Base-by-base conservation (phyloP, 1,140 invertebrate species). In the Mactra quadrangularis region DNA sequence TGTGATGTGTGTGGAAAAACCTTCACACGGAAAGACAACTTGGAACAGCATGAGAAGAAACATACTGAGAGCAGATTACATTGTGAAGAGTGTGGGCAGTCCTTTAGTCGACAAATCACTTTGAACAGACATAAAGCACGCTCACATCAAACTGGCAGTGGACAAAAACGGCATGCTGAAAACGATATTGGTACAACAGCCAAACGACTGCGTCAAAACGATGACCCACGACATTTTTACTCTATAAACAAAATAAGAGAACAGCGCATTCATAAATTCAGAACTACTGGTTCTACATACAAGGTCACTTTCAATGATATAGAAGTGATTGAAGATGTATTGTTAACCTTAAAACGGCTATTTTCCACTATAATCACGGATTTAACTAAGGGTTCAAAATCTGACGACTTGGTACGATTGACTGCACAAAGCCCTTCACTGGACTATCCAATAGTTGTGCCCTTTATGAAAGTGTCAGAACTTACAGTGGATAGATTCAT, bases 11-110 rank as follows among this genome's bases (percentile, higher is more conserved):
- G 64, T 22, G 25, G 11, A 3, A 33, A 29, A 13, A 29, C 13
- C 31, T 68, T 68, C 17, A 68, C 64, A n/a, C 35, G 64, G 22
- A 68, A 68, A 33, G 41, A 29, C 25, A 68, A 68, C 38, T 41
- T 41, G 38, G 38, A 41, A 15, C 6, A 15, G 15, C 38, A 41
- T 15, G 6, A 7, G 38, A 15, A 41, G 38, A 41, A 15, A 41
- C 38, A 41, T 15, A 7, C 15, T 6, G 38, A 41, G 15, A 41
- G 15, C 38, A 41, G 15, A 6, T 6, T 41, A 7, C 38, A 41
- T 41, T 41, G 38, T 41, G 6, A 41, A 41, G 38, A 41, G 15
- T 41, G 38, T 41, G 38, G 38, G 15, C 38, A 15, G 6, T 41
- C 38, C 6, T 41, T 7, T 41, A 41, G 6, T 15, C 38, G 38